Conservation (phyloP, 1,140 invertebrate species). For the Brachionus sp. region DNA sequence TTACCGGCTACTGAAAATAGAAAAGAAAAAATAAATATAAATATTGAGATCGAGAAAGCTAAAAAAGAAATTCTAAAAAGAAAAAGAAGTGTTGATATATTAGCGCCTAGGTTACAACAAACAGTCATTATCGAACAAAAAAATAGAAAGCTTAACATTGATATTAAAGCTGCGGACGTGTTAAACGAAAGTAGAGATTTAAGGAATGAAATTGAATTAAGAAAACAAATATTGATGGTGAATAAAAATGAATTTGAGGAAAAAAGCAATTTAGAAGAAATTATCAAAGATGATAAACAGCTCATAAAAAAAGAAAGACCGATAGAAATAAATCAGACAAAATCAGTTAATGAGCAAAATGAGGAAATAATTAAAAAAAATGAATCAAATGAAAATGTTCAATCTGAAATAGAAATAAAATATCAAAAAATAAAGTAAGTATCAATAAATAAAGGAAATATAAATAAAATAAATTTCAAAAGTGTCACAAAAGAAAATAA, state of each 20-base stretch:
- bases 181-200: background rate
- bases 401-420: background rate
- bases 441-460: too few relatives aligned
- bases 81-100: constrained; percentile 7
- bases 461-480: too few relatives aligned
- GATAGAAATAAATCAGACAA: background rate
- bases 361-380: background rate
- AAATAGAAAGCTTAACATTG: background rate
- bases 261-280: background rate
- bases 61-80: constrained; percentile 20
- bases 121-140: background rate
- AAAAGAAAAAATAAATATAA: background rate
- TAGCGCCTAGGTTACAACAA: background rate
- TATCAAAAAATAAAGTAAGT: background rate
- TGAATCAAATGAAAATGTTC: background rate
- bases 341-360: background rate
- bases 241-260: background rate
- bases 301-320: background rate
- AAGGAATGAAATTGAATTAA: background rate
- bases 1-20: background rate
- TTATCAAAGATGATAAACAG: background rate
- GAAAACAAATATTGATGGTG: background rate
- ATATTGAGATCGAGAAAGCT: background rate
- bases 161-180: too few relatives aligned
- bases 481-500: too few relatives aligned